Evolutionary conservation across 2,797 vertebrate genomes (phyloP), one percentile per base, ranked within the genome.

Genomic region (Malurus splendens): DNA sequence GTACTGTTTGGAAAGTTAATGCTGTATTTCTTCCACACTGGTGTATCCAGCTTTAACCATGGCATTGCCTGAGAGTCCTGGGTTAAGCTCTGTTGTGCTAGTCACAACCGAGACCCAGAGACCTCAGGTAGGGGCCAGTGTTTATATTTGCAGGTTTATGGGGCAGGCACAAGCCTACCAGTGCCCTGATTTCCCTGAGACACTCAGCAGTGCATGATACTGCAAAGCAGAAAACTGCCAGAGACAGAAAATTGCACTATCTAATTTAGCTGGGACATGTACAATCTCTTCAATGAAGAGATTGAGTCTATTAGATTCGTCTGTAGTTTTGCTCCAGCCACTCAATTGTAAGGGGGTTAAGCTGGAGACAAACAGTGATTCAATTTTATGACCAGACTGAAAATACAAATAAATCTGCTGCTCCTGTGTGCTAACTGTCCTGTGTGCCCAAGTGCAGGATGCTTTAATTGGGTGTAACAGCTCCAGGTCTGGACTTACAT

Each of bases 391-490:
- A 79, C 22, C 27, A 71, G 71, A 44, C 33, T 83, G 62, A 92
- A 93, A 95, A 92, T 30, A 76, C 48, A 74, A 87, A 71, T 67
- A 82, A 84, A 88, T 84, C 80, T 87, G 23, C 28, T 75, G 16
- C 42, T 88, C 85, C 57, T 76, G 57, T 89, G 70, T 86, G 60
- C 84, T 93, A 54, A 80, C 45, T 83, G 59, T 57, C 50, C 82
- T 68, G 66, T 51, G 44, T 39, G 52, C 77, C 64, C 33, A 74
- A 82, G 65, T 25, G 64, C 77, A 86, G 56, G 75, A 84, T 64
- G 68, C 65, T 94, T 92, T 95, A 83, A 92, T 88, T 84, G 24
- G 55, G 25, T 85, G 30, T 82, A 94, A 94, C 66, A 91, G 74
- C 75, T 86, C 28, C 51, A 85, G 54, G 89, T 92, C 32, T 78